Evolutionary conservation across 2,888 invertebrate species (phyloP).

Genomic region (Trissolcus japonicus): DNA sequence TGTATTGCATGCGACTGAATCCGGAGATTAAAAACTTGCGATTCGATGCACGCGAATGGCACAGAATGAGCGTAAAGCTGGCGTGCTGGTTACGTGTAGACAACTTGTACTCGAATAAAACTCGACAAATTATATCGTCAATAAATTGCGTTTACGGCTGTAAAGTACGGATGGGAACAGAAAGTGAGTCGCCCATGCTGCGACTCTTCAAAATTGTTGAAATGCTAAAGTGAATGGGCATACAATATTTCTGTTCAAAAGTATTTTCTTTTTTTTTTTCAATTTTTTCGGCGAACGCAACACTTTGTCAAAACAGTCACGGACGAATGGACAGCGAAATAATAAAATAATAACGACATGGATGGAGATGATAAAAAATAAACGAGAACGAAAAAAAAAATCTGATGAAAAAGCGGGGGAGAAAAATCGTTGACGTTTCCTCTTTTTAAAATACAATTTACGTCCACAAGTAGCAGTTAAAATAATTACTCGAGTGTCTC

Average conservation of each 20-base stretch:
- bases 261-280: not conserved
- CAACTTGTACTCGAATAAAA: constrained; percentile 47
- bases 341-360: not conserved
- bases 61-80: constrained; percentile 34
- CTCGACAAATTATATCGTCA: constrained; percentile 42
- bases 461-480: constrained; percentile 57
- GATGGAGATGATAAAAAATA: not conserved
- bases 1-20: constrained; percentile 39
- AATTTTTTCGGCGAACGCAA: not conserved
- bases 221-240: too few species aligned
- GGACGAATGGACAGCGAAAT: not conserved
- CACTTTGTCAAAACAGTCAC: not conserved
- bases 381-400: constrained; percentile 26
- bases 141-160: constrained; percentile 7
- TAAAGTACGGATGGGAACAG: not conserved
- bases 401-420: constrained; percentile 16
- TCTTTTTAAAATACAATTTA: constrained; percentile 52
- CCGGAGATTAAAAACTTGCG: constrained; percentile 47
- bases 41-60: constrained; percentile 49
- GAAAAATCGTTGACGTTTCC: constrained; percentile 50
- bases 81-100: constrained; percentile 27
- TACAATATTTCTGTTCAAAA: too few species aligned
- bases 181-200: not conserved
- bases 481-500: constrained; percentile 57
- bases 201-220: too few species aligned